Evolutionary conservation across 2,797 vertebrate species (phyloP), one percentile per base, ranked within the genome.

Genomic region (Gadopsis marmoratus): DNA sequence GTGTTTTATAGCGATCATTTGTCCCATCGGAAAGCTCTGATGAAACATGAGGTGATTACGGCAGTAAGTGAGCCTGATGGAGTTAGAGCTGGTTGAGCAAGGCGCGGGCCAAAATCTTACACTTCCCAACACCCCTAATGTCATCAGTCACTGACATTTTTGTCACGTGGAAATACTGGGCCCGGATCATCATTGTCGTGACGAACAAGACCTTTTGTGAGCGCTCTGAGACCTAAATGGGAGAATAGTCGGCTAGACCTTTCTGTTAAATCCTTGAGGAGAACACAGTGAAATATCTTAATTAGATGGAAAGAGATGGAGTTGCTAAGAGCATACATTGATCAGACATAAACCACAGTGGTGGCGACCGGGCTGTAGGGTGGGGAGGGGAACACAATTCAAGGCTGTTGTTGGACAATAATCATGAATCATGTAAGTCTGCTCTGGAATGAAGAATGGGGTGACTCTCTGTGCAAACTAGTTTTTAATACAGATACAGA

Each of bases 1-100:
- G 87, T 90, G 88, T 92, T 94, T 94, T 92, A 93, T 91, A 88
- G 93, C 29, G 76, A 93, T 92, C 88, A 91, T 94, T 92, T 90
- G 88, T 92, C 86, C 84, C 76, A 74, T 90, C 35, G 69, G 86
- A 92, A 85, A 78, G 86, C 82, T 79, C 79, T 60, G 87, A 92
- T 94, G 91, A 94, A 93, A 91, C 90, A 91, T 89, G 91, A 83
- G 81, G 82, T 70, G 87, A 92, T 94, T 94, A 93, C 14, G n/a
- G 53, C 60, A 14, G 71, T 78, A 74, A 88, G 71, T 29, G 78
- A 86, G 71, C 66, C 79, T 76, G 80, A 91, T 78, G 74, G 56
- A 78, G 67, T 60, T 59, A 70, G 71, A 77, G 69, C 11, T 1
- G 76, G 70, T 65, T 61, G 71, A 79, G 73, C 29, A n/a, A 47